Evolutionary conservation across 2,797 vertebrate genomes (phyloP), one percentile per base, ranked within the genome.

Genomic region (Mus minutoides): DNA sequence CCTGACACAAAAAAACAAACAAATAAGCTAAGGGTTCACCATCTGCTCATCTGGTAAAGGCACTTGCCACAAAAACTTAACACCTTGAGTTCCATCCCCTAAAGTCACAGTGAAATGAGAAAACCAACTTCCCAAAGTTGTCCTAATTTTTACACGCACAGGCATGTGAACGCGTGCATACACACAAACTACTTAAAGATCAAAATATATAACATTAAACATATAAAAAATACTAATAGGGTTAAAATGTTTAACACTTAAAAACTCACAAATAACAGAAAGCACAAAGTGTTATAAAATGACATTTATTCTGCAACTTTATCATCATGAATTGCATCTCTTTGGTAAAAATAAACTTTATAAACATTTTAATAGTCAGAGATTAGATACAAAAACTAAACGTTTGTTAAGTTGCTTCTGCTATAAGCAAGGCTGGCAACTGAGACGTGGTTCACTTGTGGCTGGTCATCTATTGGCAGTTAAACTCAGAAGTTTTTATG

Each of bases 291-390:
- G 98, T 98, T 99, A 99, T 99, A 99, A 99, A 99, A 99, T 99
- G 99, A 99, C 99, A 96, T 99, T 99, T 99, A 99, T 99, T 99
- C 99, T 99, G 99, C 99, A 99, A 99, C 99, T 99, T 99, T 99
- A 99, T 99, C 98, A 99, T 99, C 99, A 99, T 99, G 99, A 99
- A 99, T 99, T 99, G 99, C 99, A 99, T 99, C 99, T 99, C 99
- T 99, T 99, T 99, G 99, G 99, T 99, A 99, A 99, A 99, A 99
- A 99, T 99, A 99, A 99, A 99, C 99, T 99, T 99, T 99, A 99
- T 99, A 99, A 99, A 99, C 99, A 99, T 99, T 99, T 99, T 99
- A 98, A 99, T 99, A 99, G 99, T 99, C 99, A 99, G 99, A 99
- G 99, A 99, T 99, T 99, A 99, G 99, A 99, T 99, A 99, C 99